Base-by-base conservation (phyloP, 2,888 invertebrate species). In the Crepidodera aurea region DNA sequence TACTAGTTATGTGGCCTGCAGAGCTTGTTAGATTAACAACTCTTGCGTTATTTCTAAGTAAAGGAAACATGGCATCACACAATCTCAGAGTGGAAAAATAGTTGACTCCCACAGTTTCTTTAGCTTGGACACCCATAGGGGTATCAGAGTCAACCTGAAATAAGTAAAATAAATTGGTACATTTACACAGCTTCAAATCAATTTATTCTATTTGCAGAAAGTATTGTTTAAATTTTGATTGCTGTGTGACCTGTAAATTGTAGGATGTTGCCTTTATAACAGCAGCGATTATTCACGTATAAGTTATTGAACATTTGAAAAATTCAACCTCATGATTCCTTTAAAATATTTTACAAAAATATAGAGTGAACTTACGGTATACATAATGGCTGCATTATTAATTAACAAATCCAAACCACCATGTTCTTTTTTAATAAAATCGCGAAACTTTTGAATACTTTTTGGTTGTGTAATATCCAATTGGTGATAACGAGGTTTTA, bases 1-100 rank as follows among this genome's bases (percentile, higher is more conserved):
- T 87, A 2, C 83, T 82, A 0, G 83, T 81, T 37, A 90, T 77
- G 53, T 87, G 84, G 0, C 91, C 91, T 10, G 84, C 84, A 3
- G 87, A 85, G 66, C 92, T 92, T 0, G 92, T 90, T 0, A 93
- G 82, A 71, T 92, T 91, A 0, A 92, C 88, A 7, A 93, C 91
- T 73, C 89, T 85, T 0, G 90, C 90, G 72, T 90, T 85, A 40
- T 87, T 82, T 58, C 84, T 83, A 2, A 94, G 78, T 10, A 93
- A 74, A 0, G 93, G 92, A 79, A 92, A 91, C 5, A 94, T 77
- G 0, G 85, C 81, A 50, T 88, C 84, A 56, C 92, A 92, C 0
- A 88, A 84, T 57, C 84, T 82, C 13, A 89, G 73, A 18, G 89
- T 83, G 7, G 84, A 84, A 74, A 88, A 90, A 76, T 89, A 93